Evolutionary conservation across 2,888 invertebrate genomes (phyloP).

Genomic region (Iphiclides podalirius): DNA sequence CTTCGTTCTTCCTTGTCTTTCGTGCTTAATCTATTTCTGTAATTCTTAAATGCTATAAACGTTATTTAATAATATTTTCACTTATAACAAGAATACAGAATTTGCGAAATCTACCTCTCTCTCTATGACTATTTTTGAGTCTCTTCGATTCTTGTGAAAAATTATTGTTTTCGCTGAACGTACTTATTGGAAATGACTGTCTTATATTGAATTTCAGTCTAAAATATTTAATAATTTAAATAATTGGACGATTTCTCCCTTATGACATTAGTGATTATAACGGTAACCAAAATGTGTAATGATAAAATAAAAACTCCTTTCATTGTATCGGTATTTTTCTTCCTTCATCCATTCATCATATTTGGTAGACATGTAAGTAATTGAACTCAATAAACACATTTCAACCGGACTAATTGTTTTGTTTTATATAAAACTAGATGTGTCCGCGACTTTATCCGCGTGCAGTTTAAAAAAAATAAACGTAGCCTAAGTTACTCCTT

Average conservation of each 20-base stretch:
- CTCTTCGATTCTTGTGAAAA: too few species aligned
- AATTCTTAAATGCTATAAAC: too few species aligned
- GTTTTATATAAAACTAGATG: too few species aligned
- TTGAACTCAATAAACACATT: constrained; percentile 59
- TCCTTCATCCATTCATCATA: constrained; percentile 68
- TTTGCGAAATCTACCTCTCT: too few species aligned
- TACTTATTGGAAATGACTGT: not conserved
- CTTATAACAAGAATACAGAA: too few species aligned
- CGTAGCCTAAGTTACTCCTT: too few species aligned
- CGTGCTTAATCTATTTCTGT: too few species aligned
- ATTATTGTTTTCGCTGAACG: constrained; percentile 19
- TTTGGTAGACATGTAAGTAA: constrained; percentile 66
- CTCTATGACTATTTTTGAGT: too few species aligned
- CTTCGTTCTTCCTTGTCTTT: too few species aligned
- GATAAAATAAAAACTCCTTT: constrained; percentile 37
- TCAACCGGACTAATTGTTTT: constrained; percentile 42
- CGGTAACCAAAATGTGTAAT: constrained; percentile 57
- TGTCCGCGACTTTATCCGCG: too few species aligned
- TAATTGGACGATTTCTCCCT: constrained; percentile 54
- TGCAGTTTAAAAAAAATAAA: too few species aligned
- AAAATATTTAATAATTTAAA: constrained; percentile 65
- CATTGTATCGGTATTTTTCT: constrained; percentile 66
- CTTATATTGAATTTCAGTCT: not conserved
- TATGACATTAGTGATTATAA: constrained; percentile 58
- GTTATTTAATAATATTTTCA: too few species aligned